Evolutionary conservation across 2,113 vertebrate genomes (phyloP).

Genomic region (Eublepharis macularius): DNA sequence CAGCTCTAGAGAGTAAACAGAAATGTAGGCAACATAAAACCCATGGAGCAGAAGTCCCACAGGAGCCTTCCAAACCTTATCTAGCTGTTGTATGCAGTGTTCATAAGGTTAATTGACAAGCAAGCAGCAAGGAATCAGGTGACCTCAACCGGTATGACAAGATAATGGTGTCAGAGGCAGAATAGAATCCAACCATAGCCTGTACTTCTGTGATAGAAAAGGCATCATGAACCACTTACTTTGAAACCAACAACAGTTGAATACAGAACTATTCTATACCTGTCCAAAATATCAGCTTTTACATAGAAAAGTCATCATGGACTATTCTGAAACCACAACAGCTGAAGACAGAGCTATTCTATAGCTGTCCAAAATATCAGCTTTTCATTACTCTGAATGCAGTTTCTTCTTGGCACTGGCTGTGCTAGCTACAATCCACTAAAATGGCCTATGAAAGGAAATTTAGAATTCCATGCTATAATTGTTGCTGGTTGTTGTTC

Average conservation of each 20-base stretch:
- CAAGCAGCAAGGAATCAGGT: neutral
- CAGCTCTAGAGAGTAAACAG: neutral
- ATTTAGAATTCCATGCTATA: neutral
- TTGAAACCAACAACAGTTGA: neutral
- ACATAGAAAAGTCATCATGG: neutral
- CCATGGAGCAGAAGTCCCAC: neutral
- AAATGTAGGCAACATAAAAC: neutral
- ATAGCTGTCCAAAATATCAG: neutral
- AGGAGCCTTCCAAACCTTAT: neutral
- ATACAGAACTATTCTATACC: neutral
- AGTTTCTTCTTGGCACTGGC: neutral
- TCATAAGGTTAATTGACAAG: neutral
- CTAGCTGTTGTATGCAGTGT: neutral
- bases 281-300: neutral
- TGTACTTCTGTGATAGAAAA: neutral
- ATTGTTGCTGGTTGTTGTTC: too few relatives aligned
- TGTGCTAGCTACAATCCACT: neutral
- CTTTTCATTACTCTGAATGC: neutral
- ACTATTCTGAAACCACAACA: neutral
- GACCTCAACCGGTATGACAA: neutral
- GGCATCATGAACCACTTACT: neutral
- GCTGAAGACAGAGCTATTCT: neutral
- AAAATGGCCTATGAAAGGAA: neutral
- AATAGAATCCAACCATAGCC: neutral
- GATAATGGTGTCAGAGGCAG: neutral